These are phyloP conservation scores for Muschampia plurimacula DNA, from an alignment of 2,888 invertebrate genomes.

Conservation along the genomic window DNA sequence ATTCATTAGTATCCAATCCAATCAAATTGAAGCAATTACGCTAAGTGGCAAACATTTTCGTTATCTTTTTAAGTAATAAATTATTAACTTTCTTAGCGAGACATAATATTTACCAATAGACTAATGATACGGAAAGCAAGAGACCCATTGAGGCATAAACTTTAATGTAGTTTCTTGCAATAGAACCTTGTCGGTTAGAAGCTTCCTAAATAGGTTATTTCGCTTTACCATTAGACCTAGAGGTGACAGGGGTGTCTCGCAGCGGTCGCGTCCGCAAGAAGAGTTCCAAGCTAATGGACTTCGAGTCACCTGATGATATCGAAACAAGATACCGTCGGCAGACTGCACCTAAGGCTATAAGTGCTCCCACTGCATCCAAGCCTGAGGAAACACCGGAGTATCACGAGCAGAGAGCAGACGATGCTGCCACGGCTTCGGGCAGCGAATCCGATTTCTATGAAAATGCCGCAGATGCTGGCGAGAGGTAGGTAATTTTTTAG, in stretches of 20 bases:
- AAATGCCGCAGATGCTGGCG: slow-evolving; percentile 74
- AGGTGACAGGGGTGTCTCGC: slow-evolving; percentile 94
- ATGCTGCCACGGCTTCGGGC: slow-evolving; percentile 69
- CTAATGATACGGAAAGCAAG: too few species aligned
- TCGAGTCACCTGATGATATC: slow-evolving; percentile 95
- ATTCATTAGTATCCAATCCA: background rate
- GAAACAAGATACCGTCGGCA: slow-evolving; percentile 86
- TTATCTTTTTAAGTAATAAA: too few species aligned
- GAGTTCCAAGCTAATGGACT: slow-evolving; percentile 97
- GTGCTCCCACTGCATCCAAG: slow-evolving; percentile 55
- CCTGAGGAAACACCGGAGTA: slow-evolving; percentile 65
- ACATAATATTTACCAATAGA: too few species aligned
- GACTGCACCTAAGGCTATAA: slow-evolving; percentile 65
- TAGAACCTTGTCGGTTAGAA: too few species aligned
- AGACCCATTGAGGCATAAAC: background rate
- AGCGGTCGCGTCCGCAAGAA: slow-evolving; percentile 97
- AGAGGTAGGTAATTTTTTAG: slow-evolving; percentile 60
- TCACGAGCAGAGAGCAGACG: slow-evolving; percentile 60
- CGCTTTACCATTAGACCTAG: slow-evolving; percentile 84
- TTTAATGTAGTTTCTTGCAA: too few species aligned
- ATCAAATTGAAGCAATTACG: background rate
- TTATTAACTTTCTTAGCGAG: too few species aligned
- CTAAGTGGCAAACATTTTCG: background rate
- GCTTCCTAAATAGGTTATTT: too few species aligned
- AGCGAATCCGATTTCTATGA: slow-evolving; percentile 81